Base-by-base conservation (phyloP, 2,113 vertebrate species). In the Syngnathus floridae region DNA sequence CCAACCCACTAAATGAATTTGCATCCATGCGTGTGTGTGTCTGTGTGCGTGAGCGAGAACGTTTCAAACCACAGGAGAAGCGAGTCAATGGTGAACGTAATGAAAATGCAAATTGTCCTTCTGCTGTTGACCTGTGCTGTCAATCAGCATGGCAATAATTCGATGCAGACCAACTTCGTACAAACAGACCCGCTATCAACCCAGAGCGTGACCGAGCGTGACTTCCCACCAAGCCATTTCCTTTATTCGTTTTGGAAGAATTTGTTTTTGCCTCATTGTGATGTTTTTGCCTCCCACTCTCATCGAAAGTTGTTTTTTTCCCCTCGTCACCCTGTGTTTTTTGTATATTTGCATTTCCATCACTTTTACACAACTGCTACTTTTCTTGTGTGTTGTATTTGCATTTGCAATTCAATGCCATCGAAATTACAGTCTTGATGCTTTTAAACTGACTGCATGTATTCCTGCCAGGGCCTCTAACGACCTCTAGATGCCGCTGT, bases 71-170 rank as follows among this genome's bases (percentile, higher is more conserved):
- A 67, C 70, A 66, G 54, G 64, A 67, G 62, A 72, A 64, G 40
- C 41, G 58, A 82, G 68, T 83, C 75, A 74, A 78, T 84, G 79
- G 72, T n/a, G 7, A 45, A 69, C 43, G 72, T 76, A 85, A 86
- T 88, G 83, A 87, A 84, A 86, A 88, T 87, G 84, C 77, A 81
- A 87, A 87, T 82, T 7, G 57, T 67, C 58, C 71, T 54, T 74
- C 79, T 69, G 13, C n/a, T 73, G 69, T 74, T 49, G 48, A 80
- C 84, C 77, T 74, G 69, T 0, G 1, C 77, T 86, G 87, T 82
- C 84, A 82, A 52, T 88, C 84, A 82, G 69, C 73, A 58, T 74
- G 76, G 70, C 68, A 73, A 69, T 69, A 56, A 77, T 54, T 62
- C 60, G 60, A 49, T 17, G 9, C 63, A 59, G 73, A 73, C 81